Percentiles rank a stretch among this genome's conserved stretches.
Evolutionary conservation across 2,797 vertebrate genomes (phyloP).

Genomic region (Fratercula arctica): DNA sequence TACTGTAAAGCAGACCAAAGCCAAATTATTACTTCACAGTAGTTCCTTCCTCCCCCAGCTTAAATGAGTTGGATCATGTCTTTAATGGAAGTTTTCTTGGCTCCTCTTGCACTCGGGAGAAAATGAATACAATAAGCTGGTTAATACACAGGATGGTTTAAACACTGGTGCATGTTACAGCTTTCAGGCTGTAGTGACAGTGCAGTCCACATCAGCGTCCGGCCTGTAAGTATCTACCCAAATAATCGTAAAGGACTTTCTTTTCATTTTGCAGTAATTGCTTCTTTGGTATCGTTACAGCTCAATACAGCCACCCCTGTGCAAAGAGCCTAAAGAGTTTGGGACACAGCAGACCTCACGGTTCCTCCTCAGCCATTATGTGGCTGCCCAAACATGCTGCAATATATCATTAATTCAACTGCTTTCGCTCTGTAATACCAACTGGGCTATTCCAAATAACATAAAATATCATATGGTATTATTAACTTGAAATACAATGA

Average conservation of each 20-base stretch:
- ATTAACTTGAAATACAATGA: not conserved
- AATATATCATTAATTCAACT: constrained; percentile 1
- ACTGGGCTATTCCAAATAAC: not conserved
- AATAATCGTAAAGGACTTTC: not conserved
- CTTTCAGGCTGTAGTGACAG: not conserved
- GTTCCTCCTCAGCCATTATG: not conserved
- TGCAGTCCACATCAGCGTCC: not conserved
- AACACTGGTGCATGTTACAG: not conserved
- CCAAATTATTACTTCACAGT: constrained; percentile 43
- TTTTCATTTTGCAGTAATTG: not conserved
- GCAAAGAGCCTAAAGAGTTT: not conserved
- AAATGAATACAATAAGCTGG: not conserved
- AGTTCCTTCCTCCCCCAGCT: not conserved
- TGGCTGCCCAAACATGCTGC: not conserved
- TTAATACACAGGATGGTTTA: not conserved
- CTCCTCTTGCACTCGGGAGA: not conserved
- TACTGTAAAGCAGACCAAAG: not conserved
- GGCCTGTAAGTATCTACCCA: not conserved
- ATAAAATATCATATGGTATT: not conserved
- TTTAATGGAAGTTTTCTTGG: constrained; percentile 24
- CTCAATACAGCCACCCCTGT: not conserved
- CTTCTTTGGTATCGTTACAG: not conserved
- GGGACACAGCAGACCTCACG: not conserved
- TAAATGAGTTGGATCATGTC: constrained; percentile 17
- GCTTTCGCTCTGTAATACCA: not conserved